phyloP scores from a whole-genome alignment of 2,888 invertebrate genomes.

The Rambutsinella grinnellia region DNA sequence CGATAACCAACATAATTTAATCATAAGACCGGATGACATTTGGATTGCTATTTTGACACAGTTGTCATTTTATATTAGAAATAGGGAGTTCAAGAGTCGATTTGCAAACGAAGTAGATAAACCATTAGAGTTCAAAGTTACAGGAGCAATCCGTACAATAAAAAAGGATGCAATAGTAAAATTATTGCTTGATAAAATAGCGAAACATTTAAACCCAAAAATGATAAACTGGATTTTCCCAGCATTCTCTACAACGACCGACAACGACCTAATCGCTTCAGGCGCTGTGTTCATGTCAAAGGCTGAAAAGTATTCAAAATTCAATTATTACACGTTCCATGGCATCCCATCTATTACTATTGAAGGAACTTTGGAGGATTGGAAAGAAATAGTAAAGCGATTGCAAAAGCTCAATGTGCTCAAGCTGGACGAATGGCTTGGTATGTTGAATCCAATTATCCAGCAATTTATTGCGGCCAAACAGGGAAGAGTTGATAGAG shows the following conservation, averaged over 20 bases:
- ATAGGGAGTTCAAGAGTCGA: conserved; percentile 22
- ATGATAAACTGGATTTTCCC: conserved; percentile 50
- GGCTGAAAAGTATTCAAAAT: conserved; percentile 53
- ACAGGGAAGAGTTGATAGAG: conserved; percentile 37
- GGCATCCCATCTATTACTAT: conserved; percentile 53
- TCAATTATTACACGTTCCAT: conserved; percentile 12
- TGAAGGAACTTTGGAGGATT: conserved; percentile 50
- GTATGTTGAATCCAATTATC: conserved; percentile 49
- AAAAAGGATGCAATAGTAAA: conserved; percentile 34
- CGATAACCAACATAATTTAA: conserved; percentile 31
- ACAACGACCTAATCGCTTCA: conserved; percentile 34
- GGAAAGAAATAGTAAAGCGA: conserved; percentile 35
- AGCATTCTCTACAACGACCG: conserved; percentile 45
- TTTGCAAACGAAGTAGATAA: conserved; percentile 46
- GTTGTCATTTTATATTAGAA: conserved; percentile 43
- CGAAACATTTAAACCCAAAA: conserved; percentile 38
- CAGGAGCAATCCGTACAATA: conserved; percentile 19
- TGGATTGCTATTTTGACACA: conserved; percentile 45
- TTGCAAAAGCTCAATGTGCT: conserved; percentile 47
- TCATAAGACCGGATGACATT: conserved; percentile 49
- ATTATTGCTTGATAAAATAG: conserved; percentile 32
- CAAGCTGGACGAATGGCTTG: conserved; percentile 39
- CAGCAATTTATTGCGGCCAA: conserved; percentile 50
- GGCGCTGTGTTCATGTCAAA: conserved; percentile 54
- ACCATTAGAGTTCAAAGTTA: neutral